These are phyloP conservation scores for Serrognathus titanus DNA, from an alignment of 2,888 invertebrate genomes.

Conservation along the genomic window DNA sequence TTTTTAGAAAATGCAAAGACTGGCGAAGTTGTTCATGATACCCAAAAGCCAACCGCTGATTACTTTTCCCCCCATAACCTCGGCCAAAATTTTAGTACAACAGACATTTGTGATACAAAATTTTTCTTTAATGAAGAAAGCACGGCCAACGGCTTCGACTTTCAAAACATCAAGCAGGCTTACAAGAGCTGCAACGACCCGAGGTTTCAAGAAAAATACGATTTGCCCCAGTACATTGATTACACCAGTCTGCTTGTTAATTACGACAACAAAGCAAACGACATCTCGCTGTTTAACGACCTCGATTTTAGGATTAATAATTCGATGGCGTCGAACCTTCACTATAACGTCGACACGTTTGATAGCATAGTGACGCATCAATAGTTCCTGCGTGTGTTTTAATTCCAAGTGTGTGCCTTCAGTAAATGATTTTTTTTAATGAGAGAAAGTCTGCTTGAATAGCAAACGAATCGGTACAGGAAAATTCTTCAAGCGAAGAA, in stretches of 20 bases:
- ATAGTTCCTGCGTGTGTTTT: constrained; percentile 4
- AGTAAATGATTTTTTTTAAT: constrained; percentile 24
- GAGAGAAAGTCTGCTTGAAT: background rate
- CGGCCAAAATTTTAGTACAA: constrained; percentile 17
- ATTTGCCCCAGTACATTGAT: constrained; percentile 41
- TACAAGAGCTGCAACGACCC: constrained; percentile 13
- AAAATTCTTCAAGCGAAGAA: background rate
- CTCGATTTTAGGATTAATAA: constrained; percentile 44
- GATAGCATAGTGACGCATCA: constrained; percentile 16
- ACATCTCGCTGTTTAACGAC: constrained; percentile 39
- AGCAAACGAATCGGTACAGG: background rate
- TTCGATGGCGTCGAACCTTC: constrained; percentile 26
- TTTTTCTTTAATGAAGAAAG: constrained; percentile 34
- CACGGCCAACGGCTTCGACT: constrained; percentile 1
- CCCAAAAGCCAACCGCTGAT: constrained; percentile 4
- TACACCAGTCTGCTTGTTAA: constrained; percentile 40
- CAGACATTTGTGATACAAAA: constrained; percentile 22
- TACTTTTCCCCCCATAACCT: constrained; percentile 24
- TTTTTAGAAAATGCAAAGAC: constrained; percentile 16
- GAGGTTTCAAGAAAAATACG: constrained; percentile 15
- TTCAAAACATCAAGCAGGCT: constrained; percentile 16
- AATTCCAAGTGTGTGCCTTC: constrained; percentile 24
- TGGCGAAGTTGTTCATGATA: constrained; percentile 5
- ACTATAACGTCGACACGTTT: constrained; percentile 23
- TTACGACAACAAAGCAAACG: constrained; percentile 38